phyloP scores from a whole-genome alignment of 2,113 vertebrate species.

The Embiotoca jacksoni region DNA sequence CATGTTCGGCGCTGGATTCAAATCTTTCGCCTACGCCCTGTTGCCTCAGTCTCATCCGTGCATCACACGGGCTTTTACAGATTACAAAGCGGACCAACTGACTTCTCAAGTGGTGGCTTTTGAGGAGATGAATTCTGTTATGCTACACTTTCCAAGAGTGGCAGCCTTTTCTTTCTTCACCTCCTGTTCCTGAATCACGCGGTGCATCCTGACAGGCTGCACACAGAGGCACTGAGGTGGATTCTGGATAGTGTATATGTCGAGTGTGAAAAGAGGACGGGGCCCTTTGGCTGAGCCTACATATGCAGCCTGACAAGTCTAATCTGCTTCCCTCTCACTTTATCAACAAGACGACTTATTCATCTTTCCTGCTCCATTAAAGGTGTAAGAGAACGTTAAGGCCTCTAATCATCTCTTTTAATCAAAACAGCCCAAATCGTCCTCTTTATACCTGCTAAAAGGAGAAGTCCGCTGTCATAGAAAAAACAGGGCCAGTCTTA shows the following conservation, averaged over 20 bases:
- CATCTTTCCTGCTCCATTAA: conserved; percentile 42
- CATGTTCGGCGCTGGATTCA: conserved; percentile 7
- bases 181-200: conserved; percentile 40
- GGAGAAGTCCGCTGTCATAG: background rate
- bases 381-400: conserved; percentile 39
- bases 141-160: conserved; percentile 27
- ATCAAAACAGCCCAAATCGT: conserved; percentile 14
- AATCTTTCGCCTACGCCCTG: background rate
- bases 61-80: conserved; percentile 24
- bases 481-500: background rate
- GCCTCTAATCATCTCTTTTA: conserved; percentile 34
- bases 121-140: conserved; percentile 32
- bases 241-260: conserved; percentile 40
- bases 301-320: conserved; percentile 51
- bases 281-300: conserved; percentile 40
- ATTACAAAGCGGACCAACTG: conserved; percentile 14
- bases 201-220: conserved; percentile 18
- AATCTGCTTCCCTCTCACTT: conserved; percentile 55
- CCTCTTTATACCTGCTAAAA: conserved; percentile 7
- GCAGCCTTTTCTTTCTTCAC: conserved; percentile 32
- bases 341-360: conserved; percentile 40
- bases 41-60: conserved; percentile 2
- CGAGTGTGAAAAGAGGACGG: conserved; percentile 50
- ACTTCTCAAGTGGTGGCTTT: conserved; percentile 20
- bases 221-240: conserved; percentile 21